Percentiles rank a stretch among this genome's conserved stretches.
phyloP scores from a whole-genome alignment of 2,113 vertebrate genomes.

The Caranx melampygus region DNA sequence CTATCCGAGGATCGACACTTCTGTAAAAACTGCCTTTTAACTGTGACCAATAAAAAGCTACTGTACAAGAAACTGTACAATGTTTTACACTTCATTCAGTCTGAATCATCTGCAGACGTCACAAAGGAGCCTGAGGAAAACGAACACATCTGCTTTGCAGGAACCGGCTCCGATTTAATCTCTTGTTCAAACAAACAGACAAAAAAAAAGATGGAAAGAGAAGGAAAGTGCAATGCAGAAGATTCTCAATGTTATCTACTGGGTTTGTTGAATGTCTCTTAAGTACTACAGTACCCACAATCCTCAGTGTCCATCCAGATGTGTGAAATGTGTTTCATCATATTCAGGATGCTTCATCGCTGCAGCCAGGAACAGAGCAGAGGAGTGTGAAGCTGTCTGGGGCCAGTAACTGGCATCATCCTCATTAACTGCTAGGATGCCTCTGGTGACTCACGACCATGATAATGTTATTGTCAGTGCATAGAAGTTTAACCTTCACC shows the following conservation, averaged over 20 bases:
- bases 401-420: neutral
- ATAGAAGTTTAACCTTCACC: neutral
- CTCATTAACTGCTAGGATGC: neutral
- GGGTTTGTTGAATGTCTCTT: neutral
- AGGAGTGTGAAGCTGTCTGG: neutral
- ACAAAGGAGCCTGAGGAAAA: neutral
- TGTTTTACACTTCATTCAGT: neutral
- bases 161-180: neutral
- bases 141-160: neutral
- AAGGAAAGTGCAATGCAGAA: constrained; percentile 2
- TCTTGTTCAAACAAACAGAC: neutral
- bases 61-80: constrained; percentile 5
- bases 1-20: neutral
- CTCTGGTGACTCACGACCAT: neutral
- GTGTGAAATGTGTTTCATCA: neutral
- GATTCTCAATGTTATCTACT: neutral
- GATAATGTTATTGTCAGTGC: neutral
- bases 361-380: neutral
- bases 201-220: neutral
- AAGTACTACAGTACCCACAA: constrained; percentile 31
- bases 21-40: neutral
- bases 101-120: neutral
- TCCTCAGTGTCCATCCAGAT: neutral
- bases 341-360: neutral
- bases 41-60: neutral